Conservation (phyloP, 1,140 invertebrate genomes). For the Venustaconcha ellipsiformis region DNA sequence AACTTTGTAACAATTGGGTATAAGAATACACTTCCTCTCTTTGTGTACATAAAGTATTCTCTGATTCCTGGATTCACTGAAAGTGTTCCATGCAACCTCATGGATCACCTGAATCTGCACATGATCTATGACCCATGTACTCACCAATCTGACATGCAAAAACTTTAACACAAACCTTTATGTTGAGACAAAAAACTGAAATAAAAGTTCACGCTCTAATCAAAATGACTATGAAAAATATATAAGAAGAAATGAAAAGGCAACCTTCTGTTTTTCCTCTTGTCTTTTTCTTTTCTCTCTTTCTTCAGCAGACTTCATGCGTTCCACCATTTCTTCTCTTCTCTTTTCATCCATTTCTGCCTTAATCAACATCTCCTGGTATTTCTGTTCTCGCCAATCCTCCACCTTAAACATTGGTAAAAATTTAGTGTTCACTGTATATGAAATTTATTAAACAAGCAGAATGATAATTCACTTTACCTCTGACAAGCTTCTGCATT, state of each 20-base stretch:
- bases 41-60: too few relatives aligned
- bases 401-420: conserved; percentile 36
- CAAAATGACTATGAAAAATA: too few relatives aligned
- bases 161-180: too few relatives aligned
- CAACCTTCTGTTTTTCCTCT: conserved; percentile 58
- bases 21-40: too few relatives aligned
- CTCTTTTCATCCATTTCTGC: conserved; percentile 49
- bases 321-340: conserved; percentile 38
- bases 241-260: not conserved
- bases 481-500: not conserved
- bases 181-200: too few relatives aligned
- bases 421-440: not conserved
- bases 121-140: too few relatives aligned
- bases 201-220: too few relatives aligned
- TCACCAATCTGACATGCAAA: too few relatives aligned
- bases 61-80: too few relatives aligned
- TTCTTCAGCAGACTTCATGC: conserved; percentile 46
- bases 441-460: not conserved
- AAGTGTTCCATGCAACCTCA: too few relatives aligned
- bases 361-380: conserved; percentile 57
- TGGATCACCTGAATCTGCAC: too few relatives aligned
- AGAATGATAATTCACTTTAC: not conserved
- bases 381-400: conserved; percentile 59
- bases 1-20: too few relatives aligned
- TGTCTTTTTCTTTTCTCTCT: conserved; percentile 52